Percentiles rank a stretch among this genome's conserved stretches.
phyloP scores from a whole-genome alignment of 2,797 vertebrate genomes.

The Buphagus erythrorhynchus region DNA sequence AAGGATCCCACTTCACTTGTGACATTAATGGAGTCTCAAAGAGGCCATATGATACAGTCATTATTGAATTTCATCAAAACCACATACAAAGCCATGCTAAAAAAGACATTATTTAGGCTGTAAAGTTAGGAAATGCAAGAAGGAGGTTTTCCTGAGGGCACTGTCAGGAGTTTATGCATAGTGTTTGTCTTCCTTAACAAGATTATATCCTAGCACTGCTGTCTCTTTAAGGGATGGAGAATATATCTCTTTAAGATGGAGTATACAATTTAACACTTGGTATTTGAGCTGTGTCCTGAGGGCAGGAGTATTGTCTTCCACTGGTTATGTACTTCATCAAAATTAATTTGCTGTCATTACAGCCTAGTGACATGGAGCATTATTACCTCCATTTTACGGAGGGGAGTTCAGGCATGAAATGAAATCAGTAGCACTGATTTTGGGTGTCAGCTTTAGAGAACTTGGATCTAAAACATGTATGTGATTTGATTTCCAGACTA shows the following conservation, averaged over 20 bases:
- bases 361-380: not conserved
- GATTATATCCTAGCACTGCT: not conserved
- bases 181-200: not conserved
- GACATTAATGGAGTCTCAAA: not conserved
- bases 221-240: not conserved
- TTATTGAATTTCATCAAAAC: not conserved
- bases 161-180: not conserved
- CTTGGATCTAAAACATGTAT: not conserved
- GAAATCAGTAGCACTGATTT: not conserved
- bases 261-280: not conserved
- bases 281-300: not conserved
- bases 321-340: slow-evolving; percentile 3
- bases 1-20: not conserved
- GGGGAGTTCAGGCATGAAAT: slow-evolving; percentile 1
- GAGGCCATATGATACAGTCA: not conserved
- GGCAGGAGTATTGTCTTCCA: not conserved
- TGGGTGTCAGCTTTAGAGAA: not conserved
- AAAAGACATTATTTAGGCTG: not conserved
- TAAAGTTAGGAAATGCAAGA: not conserved
- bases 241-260: not conserved
- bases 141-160: not conserved
- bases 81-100: not conserved
- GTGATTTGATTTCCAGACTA: not conserved
- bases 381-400: not conserved
- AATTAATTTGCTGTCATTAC: slow-evolving; percentile 26